These are phyloP conservation scores for Atta cephalotes DNA, from an alignment of 1,140 invertebrate genomes.

Conservation along the genomic window DNA sequence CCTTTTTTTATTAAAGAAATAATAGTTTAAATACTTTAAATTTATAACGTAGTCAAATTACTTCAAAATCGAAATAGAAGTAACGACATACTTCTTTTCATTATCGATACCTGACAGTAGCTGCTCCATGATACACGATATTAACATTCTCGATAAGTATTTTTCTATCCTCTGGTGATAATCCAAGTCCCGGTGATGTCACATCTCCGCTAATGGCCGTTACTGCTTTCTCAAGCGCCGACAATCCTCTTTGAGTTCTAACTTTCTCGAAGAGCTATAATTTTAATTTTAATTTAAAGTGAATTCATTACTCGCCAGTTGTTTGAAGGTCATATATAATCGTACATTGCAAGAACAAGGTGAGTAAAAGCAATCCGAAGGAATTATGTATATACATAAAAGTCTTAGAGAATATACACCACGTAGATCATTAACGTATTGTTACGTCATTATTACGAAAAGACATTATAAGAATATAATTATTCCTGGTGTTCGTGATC, in stretches of 20 bases:
- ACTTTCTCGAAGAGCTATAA: slow-evolving; percentile 92
- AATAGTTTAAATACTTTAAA: neutral
- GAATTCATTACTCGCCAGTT: neutral
- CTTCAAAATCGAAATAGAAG: neutral
- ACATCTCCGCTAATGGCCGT: slow-evolving; percentile 93
- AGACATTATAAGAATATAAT: neutral
- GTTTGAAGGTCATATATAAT: neutral
- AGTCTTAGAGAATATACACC: neutral
- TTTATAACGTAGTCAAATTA: neutral
- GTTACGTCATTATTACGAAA: neutral
- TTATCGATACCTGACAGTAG: slow-evolving; percentile 90
- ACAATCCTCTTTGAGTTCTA: slow-evolving; percentile 87
- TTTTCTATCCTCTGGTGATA: slow-evolving; percentile 90
- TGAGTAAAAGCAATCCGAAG: neutral
- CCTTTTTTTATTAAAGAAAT: neutral
- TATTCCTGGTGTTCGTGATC: neutral
- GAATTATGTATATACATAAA: neutral
- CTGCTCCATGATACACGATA: slow-evolving; percentile 96
- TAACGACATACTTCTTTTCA: neutral
- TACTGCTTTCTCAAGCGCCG: slow-evolving; percentile 89
- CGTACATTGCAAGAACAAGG: neutral
- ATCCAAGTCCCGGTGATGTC: slow-evolving; percentile 90
- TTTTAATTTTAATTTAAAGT: neutral
- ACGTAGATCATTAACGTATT: neutral
- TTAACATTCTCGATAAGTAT: slow-evolving; percentile 90